These are phyloP conservation scores for Synergus umbraculus DNA, from an alignment of 2,888 invertebrate species.

Conservation along the genomic window DNA sequence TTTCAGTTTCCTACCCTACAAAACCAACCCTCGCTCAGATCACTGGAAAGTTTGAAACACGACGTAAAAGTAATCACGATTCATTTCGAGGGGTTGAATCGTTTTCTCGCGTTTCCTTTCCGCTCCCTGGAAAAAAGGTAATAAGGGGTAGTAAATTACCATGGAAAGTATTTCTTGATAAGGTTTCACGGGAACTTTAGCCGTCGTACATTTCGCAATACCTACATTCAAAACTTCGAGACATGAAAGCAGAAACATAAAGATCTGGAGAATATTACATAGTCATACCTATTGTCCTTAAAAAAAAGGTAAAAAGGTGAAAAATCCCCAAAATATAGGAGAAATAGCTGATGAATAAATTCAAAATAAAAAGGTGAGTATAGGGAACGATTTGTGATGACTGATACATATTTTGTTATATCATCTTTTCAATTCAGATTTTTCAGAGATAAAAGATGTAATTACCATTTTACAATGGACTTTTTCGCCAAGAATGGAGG, in stretches of 20 bases:
- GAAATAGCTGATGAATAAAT: no score
- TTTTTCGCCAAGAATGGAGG: neutral
- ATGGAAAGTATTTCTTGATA: conserved; percentile 1
- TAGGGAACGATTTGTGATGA: no score
- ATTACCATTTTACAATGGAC: neutral
- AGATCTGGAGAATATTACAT: no score
- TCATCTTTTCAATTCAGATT: neutral
- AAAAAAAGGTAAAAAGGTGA: no score
- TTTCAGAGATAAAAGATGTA: neutral
- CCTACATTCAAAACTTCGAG: neutral
- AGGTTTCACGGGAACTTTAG: conserved; percentile 19
- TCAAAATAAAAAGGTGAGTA: no score
- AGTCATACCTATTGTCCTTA: no score
- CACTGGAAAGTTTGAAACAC: conserved; percentile 64
- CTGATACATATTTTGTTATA: no score
- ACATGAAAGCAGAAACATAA: neutral
- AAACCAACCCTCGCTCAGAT: conserved; percentile 52
- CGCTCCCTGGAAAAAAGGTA: neutral
- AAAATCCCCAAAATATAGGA: no score
- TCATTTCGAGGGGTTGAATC: conserved; percentile 45
- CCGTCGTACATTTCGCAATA: conserved; percentile 27
- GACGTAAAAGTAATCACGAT: conserved; percentile 66
- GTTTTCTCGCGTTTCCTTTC: conserved; percentile 19
- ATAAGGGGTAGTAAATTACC: conserved; percentile 22
- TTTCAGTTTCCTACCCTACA: conserved; percentile 55